These are phyloP conservation scores for Chauna torquata DNA, from an alignment of 2,113 vertebrate species.

Conservation along the genomic window DNA sequence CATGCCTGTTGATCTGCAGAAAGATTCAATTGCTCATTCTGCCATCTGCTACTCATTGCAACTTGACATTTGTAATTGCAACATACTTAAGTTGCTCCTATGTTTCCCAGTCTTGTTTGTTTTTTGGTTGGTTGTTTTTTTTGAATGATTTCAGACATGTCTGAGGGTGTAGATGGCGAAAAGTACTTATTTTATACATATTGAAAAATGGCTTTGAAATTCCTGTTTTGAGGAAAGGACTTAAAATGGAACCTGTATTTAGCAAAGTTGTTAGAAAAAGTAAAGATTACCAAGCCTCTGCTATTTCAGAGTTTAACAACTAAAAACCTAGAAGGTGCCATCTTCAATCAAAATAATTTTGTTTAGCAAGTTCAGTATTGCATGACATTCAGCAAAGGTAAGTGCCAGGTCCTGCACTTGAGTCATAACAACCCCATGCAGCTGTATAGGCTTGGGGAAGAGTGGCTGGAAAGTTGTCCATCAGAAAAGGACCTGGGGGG, in stretches of 20 bases:
- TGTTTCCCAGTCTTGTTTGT: not conserved
- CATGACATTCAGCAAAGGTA: too few relatives aligned
- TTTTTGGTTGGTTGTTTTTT: not conserved
- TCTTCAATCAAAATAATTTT: not conserved
- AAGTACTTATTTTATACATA: not conserved
- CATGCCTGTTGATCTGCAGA: not conserved
- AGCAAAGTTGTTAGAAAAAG: not conserved
- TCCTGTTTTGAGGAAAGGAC: not conserved
- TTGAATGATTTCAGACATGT: not conserved
- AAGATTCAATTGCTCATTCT: not conserved
- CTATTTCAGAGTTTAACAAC: not conserved
- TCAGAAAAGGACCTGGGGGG: too few relatives aligned
- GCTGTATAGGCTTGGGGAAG: too few relatives aligned
- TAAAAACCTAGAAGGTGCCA: not conserved
- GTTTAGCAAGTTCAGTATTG: not conserved
- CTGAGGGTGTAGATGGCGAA: not conserved
- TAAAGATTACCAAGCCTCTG: not conserved
- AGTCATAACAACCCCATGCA: too few relatives aligned
- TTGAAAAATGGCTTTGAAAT: not conserved
- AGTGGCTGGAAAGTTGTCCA: too few relatives aligned
- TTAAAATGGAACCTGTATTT: not conserved
- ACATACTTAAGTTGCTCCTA: not conserved
- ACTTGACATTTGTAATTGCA: not conserved
- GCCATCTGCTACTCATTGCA: not conserved
- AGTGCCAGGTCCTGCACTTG: too few relatives aligned